These are phyloP conservation scores for Trissolcus brochymenae DNA, from an alignment of 2,888 invertebrate species.

Conservation along the genomic window DNA sequence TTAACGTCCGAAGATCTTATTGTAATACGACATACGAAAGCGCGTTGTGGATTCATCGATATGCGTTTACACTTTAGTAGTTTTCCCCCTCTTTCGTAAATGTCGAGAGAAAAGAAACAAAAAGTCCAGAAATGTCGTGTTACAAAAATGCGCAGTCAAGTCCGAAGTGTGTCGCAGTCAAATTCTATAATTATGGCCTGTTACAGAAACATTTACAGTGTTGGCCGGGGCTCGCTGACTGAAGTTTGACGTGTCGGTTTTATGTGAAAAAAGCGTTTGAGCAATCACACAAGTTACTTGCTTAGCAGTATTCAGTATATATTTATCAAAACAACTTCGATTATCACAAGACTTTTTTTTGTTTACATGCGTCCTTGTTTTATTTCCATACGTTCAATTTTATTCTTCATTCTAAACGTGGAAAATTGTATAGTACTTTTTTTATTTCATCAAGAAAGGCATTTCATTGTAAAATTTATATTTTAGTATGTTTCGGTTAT, in stretches of 20 bases:
- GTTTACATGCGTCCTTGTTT: conserved; percentile 2
- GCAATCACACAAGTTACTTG: conserved; percentile 18
- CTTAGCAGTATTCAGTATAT: conserved; percentile 25
- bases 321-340: conserved; percentile 25
- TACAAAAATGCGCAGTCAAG: conserved; percentile 44
- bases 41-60: conserved; percentile 46
- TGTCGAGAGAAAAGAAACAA: conserved; percentile 29
- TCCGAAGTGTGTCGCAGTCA: conserved; percentile 35
- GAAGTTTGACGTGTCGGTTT: conserved; percentile 22
- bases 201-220: conserved; percentile 33
- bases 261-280: conserved; percentile 15
- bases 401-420: conserved; percentile 4
- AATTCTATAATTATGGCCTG: conserved; percentile 28
- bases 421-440: conserved; percentile 1
- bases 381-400: not conserved
- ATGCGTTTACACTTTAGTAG: conserved; percentile 32
- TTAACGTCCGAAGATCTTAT: conserved; percentile 55
- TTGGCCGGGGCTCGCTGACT: conserved; percentile 16
- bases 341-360: conserved; percentile 38
- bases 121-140: conserved; percentile 22
- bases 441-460: no score
- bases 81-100: conserved; percentile 25
- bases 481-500: no score
- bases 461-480: no score
- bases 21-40: conserved; percentile 37